phyloP scores from a whole-genome alignment of 2,797 vertebrate genomes.

The Fistularia tabacaria region DNA sequence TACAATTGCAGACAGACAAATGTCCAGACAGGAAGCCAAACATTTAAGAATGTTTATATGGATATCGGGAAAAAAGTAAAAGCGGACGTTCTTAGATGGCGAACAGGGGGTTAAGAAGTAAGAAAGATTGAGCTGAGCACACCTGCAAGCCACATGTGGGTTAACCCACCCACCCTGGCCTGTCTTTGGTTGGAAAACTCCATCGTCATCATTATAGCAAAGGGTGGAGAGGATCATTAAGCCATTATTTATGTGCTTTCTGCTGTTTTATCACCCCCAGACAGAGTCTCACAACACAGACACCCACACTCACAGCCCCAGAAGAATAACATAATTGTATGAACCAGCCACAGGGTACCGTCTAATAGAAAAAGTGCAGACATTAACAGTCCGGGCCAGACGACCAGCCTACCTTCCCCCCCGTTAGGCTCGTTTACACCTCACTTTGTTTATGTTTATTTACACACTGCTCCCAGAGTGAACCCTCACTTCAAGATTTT shows the following conservation, averaged over 20 bases:
- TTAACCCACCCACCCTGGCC: constrained; percentile 3
- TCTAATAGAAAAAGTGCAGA: constrained; percentile 62
- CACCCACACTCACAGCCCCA: constrained; percentile 53
- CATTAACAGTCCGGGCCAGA: constrained; percentile 59
- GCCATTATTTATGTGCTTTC: constrained; percentile 75
- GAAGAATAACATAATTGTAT: constrained; percentile 70
- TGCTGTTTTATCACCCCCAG: constrained; percentile 72
- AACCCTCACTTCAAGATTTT: constrained; percentile 35
- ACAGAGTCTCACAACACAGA: constrained; percentile 53
- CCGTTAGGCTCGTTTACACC: constrained; percentile 57
- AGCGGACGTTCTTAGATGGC: constrained; percentile 1
- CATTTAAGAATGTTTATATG: not conserved
- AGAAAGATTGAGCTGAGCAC: constrained; percentile 31
- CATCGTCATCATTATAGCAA: constrained; percentile 65
- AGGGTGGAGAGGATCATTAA: constrained; percentile 73
- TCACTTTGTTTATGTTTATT: constrained; percentile 59
- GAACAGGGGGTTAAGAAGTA: constrained; percentile 28
- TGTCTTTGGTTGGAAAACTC: constrained; percentile 50
- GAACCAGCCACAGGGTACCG: constrained; percentile 52
- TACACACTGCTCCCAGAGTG: constrained; percentile 31
- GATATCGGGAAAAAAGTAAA: constrained; percentile 3
- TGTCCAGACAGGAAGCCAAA: no score
- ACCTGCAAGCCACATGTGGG: constrained; percentile 78
- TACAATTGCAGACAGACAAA: no score
- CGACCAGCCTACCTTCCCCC: constrained; percentile 22